phyloP scores from a whole-genome alignment of 2,888 invertebrate species.

The Itoplectis maculator region DNA sequence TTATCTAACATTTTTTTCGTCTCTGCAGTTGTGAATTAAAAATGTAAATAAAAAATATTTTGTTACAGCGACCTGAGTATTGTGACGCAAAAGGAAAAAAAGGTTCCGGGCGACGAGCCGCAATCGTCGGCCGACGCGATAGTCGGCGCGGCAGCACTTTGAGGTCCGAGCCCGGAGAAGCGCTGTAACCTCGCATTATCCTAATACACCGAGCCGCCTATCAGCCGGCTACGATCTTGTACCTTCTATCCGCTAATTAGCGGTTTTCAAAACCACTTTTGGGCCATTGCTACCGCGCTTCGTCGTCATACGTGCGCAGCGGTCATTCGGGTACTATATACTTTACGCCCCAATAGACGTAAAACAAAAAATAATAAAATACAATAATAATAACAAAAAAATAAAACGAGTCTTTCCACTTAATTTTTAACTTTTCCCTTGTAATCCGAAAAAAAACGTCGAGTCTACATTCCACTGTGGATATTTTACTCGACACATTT shows the following conservation, averaged over 20 bases:
- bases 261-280: constrained; percentile 66
- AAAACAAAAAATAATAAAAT: constrained; percentile 50
- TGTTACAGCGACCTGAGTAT: constrained; percentile 1
- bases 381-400: constrained; percentile 4
- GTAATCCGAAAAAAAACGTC: neutral
- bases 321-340: constrained; percentile 19
- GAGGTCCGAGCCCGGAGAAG: neutral
- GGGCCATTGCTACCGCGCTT: constrained; percentile 58
- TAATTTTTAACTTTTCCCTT: neutral
- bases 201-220: constrained; percentile 51
- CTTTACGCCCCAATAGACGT: constrained; percentile 25
- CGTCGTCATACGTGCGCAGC: constrained; percentile 17
- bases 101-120: constrained; percentile 8
- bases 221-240: constrained; percentile 56
- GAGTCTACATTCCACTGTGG: neutral
- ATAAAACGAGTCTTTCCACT: constrained; percentile 43
- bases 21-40: neutral
- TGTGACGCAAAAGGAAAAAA: constrained; percentile 45
- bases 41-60: neutral
- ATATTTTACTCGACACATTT: no score
- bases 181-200: constrained; percentile 65
- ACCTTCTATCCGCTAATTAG: constrained; percentile 68
- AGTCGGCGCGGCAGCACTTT: constrained; percentile 56
- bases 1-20: no score
- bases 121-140: constrained; percentile 17